A percentile compares a stretch with the other conserved stretches of the same genome.
Evolutionary conservation across 2,888 invertebrate species (phyloP).

Genomic region (Cephonodes hylas): DNA sequence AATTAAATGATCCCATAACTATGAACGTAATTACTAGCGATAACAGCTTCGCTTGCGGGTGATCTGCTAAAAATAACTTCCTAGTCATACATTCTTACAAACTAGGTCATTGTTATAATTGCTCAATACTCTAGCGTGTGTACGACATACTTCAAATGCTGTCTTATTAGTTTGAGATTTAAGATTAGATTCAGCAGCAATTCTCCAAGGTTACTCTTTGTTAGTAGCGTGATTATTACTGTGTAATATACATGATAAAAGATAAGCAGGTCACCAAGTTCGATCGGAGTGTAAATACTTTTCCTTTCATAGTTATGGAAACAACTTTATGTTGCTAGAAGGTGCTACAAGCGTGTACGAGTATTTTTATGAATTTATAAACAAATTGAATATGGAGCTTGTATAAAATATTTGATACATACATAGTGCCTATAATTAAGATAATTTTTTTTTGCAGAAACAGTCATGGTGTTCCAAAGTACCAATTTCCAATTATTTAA

Average conservation of each 20-base stretch:
- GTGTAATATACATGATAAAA: neutral
- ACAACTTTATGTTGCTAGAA: no score
- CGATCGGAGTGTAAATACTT: neutral
- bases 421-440: no score
- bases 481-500: neutral
- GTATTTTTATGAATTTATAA: no score
- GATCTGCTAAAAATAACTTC: neutral
- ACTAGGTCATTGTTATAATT: conserved; percentile 3
- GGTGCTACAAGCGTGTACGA: no score
- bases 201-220: neutral
- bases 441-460: no score
- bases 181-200: neutral
- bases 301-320: no score
- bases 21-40: neutral
- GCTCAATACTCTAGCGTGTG: neutral
- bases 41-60: neutral
- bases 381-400: no score
- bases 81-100: neutral
- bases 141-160: neutral
- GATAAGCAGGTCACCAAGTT: neutral
- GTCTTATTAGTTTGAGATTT: neutral
- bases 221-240: neutral
- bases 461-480: neutral
- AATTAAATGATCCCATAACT: neutral
- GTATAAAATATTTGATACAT: no score